Base-by-base conservation (phyloP, 2,113 vertebrate genomes). In the Poeciliopsis occidentalis region DNA sequence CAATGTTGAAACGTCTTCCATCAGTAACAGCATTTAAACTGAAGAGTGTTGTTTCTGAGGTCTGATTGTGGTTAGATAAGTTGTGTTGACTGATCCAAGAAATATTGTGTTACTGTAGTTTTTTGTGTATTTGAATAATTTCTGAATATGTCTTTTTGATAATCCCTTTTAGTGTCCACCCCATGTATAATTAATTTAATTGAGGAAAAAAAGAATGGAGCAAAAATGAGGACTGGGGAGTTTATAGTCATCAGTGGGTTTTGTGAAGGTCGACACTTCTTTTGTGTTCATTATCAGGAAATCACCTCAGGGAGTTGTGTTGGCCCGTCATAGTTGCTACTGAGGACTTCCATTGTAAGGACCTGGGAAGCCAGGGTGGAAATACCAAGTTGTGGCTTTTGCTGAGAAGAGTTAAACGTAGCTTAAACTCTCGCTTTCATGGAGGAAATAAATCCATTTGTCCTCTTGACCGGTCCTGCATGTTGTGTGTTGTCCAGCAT, bases 261-360 rank as follows among this genome's bases (percentile, higher is more conserved):
- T 92, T 86, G 92, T 89, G 91, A 93, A 87, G 88, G 87, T 86
- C 89, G 94, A 91, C 93, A 91, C 90, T 87, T 91, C 91, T 91
- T 93, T 93, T 94, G 87, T 95, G 92, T 93, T 94, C 92, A 94
- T 94, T 94, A 94, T 94, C 92, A 89, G 90, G 79, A 90, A 90
- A 91, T 93, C 91, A 91, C 93, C 91, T 90, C 83, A 65, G 94
- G 92, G 92, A 95, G 85, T 84, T 64, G 31, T 92, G 91, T 93
- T 94, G 93, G 91, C 92, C 92, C 90, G 87, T 81, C 91, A 85
- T 94, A 92, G 90, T 91, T 89, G 87, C 87, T 88, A 77, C 75
- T 86, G 88, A 86, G 87, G 75, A 76, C 78, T 62, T 81, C 85
- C 87, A 75, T 79, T 68, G 39, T 4, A 30, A 57, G 41, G 73